Base-by-base conservation (phyloP, 1,140 invertebrate species). In the Macrotrachela quadricornifera region DNA sequence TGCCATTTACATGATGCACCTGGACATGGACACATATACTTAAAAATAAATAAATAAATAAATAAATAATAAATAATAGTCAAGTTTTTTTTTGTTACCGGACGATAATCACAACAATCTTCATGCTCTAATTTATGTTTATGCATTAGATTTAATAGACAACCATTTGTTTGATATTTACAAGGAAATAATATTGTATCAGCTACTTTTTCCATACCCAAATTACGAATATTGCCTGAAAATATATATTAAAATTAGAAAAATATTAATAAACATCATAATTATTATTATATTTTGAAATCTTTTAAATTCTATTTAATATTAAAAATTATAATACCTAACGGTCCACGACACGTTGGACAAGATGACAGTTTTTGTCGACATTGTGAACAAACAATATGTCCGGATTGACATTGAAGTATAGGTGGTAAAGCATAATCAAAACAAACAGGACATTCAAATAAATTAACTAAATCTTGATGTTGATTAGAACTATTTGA, bases 361-460 rank as follows among this genome's bases (percentile, higher is more conserved):
- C 92, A 99, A 67, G 85, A 87, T 46, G 80, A 82, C 51, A 97
- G 76, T 71, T 96, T 97, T 43, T 87, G 86, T 60, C 91, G 76
- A 72, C 94, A 99, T 62, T 80, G 83, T 44, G 85, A 83, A 73
- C 94, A 99, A 12, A 83, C 74, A 57, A 81, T 76, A 66, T 85
- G 82, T 1, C 82, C 81, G 58, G 75, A 77, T 58, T 80, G 75
- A 61, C 82, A 85, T 64, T 83, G 79, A 61, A 69, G 66, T 51
- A 72, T 71, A 17, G 94, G 94, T 53, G 92, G 92, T 61, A 96
- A 74, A 55, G 96, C 92, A 77, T 95, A 96, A 71, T 99, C 94
- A 71, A 97, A 95, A 71, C 94, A 99, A 49, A 99, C 94, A 13
- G 94, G 92, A 73, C 92, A 99, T 70, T 99, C 92, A 71, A 99